A percentile compares a stretch with the other conserved stretches of the same genome.
phyloP scores from a whole-genome alignment of 2,797 vertebrate genomes.

The Buceros bicornis region DNA sequence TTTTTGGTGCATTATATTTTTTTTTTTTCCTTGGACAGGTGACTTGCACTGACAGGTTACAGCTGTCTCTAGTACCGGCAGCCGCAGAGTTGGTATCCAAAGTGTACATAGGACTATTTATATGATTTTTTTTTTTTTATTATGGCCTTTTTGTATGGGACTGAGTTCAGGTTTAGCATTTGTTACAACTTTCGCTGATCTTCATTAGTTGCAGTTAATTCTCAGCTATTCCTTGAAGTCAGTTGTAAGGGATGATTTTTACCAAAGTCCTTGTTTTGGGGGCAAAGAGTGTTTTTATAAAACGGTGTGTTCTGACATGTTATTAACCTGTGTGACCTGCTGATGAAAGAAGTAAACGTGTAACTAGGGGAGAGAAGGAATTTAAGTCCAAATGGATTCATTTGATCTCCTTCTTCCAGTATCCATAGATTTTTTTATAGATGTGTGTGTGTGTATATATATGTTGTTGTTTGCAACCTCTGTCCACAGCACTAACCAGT shows the following conservation, averaged over 20 bases:
- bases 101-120: conserved; percentile 72
- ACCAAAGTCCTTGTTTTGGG: background rate
- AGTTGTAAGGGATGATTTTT: background rate
- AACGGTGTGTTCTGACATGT: background rate
- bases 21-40: conserved; percentile 28
- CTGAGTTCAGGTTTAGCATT: conserved; percentile 30
- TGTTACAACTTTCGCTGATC: background rate
- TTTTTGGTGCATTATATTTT: background rate
- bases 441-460: too few relatives aligned
- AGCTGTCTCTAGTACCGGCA: conserved; percentile 30
- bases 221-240: background rate
- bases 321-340: background rate
- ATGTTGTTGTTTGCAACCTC: background rate
- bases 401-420: background rate
- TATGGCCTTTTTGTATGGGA: conserved; percentile 51
- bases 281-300: background rate
- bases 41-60: conserved; percentile 62
- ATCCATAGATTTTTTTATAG: background rate
- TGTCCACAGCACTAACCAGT: background rate
- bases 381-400: background rate
- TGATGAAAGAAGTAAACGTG: background rate
- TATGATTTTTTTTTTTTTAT: conserved; percentile 55
- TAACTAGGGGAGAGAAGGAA: background rate
- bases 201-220: background rate
- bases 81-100: conserved; percentile 19